Conservation (phyloP, 2,113 vertebrate genomes). For the Ochotona curzoniae region DNA sequence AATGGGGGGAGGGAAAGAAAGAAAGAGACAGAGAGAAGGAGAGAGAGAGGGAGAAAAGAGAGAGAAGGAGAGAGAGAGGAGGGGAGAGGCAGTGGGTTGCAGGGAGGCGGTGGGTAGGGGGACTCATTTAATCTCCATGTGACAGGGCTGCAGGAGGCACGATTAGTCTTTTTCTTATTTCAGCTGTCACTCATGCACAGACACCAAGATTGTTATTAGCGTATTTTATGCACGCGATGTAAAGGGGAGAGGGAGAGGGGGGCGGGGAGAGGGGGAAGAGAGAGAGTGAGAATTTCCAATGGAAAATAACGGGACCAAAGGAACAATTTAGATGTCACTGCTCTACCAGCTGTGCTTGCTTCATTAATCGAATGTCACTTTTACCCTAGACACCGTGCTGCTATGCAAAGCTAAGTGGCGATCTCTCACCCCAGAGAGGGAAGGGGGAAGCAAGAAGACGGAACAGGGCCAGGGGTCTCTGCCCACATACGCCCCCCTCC, state of each 20-base stretch:
- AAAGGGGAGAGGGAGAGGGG: constrained; percentile 36
- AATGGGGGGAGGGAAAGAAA: constrained; percentile 21
- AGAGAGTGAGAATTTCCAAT: constrained; percentile 74
- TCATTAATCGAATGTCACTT: constrained; percentile 50
- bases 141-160: constrained; percentile 86
- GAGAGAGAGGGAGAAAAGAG: constrained; percentile 11
- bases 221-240: constrained; percentile 87
- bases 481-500: not conserved
- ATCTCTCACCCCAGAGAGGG: not conserved
- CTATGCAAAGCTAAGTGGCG: constrained; percentile 41
- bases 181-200: constrained; percentile 91
- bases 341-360: constrained; percentile 78
- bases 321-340: constrained; percentile 85
- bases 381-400: constrained; percentile 17
- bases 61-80: not conserved
- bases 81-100: not conserved
- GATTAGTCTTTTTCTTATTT: constrained; percentile 90
- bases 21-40: constrained; percentile 74
- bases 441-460: not conserved
- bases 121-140: constrained; percentile 87
- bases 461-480: not conserved
- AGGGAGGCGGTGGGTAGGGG: constrained; percentile 61
- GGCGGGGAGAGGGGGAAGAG: constrained; percentile 79
- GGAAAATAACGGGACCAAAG: constrained; percentile 81
- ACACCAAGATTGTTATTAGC: constrained; percentile 89